Conservation (phyloP, 2,113 vertebrate species). For the Stegastes partitus region DNA sequence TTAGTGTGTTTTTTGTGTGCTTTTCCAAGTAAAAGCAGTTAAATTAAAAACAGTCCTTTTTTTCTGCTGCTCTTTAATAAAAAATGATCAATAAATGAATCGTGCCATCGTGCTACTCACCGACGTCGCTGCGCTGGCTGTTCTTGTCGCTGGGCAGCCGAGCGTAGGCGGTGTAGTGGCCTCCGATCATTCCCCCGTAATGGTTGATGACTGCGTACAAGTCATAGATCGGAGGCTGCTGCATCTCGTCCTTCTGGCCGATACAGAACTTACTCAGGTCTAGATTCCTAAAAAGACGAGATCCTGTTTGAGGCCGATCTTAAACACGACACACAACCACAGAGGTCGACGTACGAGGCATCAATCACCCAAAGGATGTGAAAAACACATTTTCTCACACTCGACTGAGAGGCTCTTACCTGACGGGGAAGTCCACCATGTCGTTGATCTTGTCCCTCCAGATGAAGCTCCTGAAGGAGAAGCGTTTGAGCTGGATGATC, state of each 20-base stretch:
- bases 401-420: constrained; percentile 79
- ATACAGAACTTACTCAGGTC: constrained; percentile 99
- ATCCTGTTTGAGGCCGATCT: background rate
- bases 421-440: constrained; percentile 98
- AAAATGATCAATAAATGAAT: too few relatives aligned
- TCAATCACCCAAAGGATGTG: background rate
- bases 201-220: constrained; percentile 98
- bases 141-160: constrained; percentile 96
- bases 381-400: too few relatives aligned
- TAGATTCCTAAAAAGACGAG: constrained; percentile 86
- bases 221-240: constrained; percentile 94
- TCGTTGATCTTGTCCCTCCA: constrained; percentile 99
- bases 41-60: too few relatives aligned
- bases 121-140: constrained; percentile 98
- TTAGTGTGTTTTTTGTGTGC: too few relatives aligned
- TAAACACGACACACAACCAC: background rate
- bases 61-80: too few relatives aligned
- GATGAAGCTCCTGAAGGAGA: constrained; percentile 98
- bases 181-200: constrained; percentile 98
- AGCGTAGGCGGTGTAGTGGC: constrained; percentile 97
- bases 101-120: too few relatives aligned
- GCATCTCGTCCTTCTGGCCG: constrained; percentile 95
- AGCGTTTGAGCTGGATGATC: constrained; percentile 99
- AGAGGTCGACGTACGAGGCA: too few relatives aligned
- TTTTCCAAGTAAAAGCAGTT: too few relatives aligned